Conservation (phyloP, 2,888 invertebrate species). For the Palloptera scutellata region DNA sequence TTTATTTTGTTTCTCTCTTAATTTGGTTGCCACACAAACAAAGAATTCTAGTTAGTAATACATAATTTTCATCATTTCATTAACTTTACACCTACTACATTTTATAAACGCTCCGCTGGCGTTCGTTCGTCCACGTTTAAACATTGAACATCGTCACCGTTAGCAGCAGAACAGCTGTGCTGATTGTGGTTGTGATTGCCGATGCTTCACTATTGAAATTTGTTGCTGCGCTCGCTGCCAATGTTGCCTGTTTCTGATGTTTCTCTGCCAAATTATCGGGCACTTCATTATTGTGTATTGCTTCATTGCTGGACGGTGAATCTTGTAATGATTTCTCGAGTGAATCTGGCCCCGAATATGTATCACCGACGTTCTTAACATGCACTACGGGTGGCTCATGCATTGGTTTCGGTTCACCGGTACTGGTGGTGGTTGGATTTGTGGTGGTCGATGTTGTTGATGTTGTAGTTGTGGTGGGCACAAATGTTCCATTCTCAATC, state of each 20-base stretch:
- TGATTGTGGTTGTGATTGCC: slow-evolving; percentile 18
- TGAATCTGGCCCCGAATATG: slow-evolving; percentile 55
- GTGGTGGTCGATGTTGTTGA: slow-evolving; percentile 71
- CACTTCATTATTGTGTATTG: slow-evolving; percentile 50
- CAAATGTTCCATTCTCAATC: slow-evolving; percentile 76
- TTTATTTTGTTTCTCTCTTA: neutral
- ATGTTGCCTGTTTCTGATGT: slow-evolving; percentile 45
- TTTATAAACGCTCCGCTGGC: neutral
- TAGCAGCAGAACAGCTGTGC: slow-evolving; percentile 3
- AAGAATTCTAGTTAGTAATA: neutral
- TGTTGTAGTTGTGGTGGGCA: slow-evolving; percentile 81
- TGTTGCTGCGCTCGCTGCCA: slow-evolving; percentile 46
- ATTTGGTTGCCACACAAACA: too few relatives aligned
- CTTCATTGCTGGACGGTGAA: slow-evolving; percentile 49
- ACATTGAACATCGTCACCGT: slow-evolving; percentile 42
- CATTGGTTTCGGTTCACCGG: slow-evolving; percentile 66
- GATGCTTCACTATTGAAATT: slow-evolving; percentile 9
- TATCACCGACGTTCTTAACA: slow-evolving; percentile 51
- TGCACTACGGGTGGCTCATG: slow-evolving; percentile 63
- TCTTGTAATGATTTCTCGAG: slow-evolving; percentile 54
- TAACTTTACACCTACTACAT: neutral
- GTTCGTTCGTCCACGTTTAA: slow-evolving; percentile 43
- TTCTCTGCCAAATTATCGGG: slow-evolving; percentile 58
- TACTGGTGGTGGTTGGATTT: slow-evolving; percentile 66
- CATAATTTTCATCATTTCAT: neutral